These are phyloP conservation scores for Astur gentilis DNA, from an alignment of 2,113 vertebrate species.

Conservation along the genomic window DNA sequence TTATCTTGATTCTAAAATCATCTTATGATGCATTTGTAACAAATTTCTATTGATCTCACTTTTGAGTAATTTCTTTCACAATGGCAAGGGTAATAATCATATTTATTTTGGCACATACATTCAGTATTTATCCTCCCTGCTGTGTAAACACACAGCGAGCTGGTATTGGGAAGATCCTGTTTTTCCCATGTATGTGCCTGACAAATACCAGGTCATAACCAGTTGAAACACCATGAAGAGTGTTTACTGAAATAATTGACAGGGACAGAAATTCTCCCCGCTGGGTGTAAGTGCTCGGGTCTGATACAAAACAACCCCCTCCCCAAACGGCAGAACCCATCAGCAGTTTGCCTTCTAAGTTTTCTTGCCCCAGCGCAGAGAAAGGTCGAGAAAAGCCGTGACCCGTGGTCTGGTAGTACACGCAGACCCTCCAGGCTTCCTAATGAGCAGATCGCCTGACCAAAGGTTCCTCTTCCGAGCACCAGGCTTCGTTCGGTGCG, in stretches of 20 bases:
- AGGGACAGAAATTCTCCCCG: neutral
- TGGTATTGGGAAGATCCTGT: neutral
- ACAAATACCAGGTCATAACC: neutral
- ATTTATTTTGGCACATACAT: conserved; percentile 29
- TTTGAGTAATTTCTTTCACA: conserved; percentile 32
- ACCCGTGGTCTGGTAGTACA: neutral
- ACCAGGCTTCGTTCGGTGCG: accelerated
- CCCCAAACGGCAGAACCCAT: neutral
- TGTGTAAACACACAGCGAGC: conserved; percentile 11
- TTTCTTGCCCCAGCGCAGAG: neutral
- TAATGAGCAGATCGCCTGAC: neutral
- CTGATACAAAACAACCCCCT: neutral
- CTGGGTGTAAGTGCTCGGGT: neutral
- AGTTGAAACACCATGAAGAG: neutral
- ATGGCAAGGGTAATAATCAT: neutral
- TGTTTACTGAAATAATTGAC: neutral
- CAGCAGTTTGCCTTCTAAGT: neutral
- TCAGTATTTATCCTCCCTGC: neutral
- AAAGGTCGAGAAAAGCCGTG: neutral
- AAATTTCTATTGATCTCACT: conserved; percentile 47
- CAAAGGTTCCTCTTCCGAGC: neutral
- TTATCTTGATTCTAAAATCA: conserved; percentile 36
- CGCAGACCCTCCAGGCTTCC: neutral
- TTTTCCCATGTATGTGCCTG: neutral
- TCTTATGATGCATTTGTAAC: neutral